phyloP scores from a whole-genome alignment of 1,140 invertebrate species.

The Babylonia areolata region DNA sequence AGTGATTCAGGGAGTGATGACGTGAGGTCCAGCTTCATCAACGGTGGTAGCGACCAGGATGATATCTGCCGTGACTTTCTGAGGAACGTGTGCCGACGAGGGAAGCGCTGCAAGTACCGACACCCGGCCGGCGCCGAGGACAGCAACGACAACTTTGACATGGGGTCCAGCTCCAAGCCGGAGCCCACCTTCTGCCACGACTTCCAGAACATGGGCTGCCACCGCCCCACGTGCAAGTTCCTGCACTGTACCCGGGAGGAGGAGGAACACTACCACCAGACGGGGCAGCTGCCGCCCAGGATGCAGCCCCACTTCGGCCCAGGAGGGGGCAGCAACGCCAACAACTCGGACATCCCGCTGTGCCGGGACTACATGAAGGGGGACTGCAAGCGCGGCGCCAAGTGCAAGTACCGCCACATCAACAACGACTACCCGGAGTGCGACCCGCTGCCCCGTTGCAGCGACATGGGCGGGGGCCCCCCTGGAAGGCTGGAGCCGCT shows the following conservation, averaged over 20 bases:
- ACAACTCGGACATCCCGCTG: slow-evolving; percentile 78
- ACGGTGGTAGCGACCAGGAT: slow-evolving; percentile 62
- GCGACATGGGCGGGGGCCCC: neutral
- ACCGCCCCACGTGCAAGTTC: slow-evolving; percentile 82
- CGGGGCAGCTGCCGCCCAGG: slow-evolving; percentile 68
- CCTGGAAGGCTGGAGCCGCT: neutral
- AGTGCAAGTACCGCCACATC: slow-evolving; percentile 73
- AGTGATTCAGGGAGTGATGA: slow-evolving; percentile 71
- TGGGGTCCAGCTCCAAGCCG: slow-evolving; percentile 71
- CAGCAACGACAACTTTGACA: neutral
- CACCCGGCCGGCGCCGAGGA: slow-evolving; percentile 57
- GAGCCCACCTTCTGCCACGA: slow-evolving; percentile 87
- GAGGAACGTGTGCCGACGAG: slow-evolving; percentile 84
- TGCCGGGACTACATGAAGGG: slow-evolving; percentile 88
- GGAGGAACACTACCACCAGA: slow-evolving; percentile 83
- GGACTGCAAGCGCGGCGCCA: slow-evolving; percentile 80
- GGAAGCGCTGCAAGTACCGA: slow-evolving; percentile 84
- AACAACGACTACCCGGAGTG: slow-evolving; percentile 44
- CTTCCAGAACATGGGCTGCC: slow-evolving; percentile 83
- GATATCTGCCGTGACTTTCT: slow-evolving; percentile 80
- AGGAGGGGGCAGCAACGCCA: slow-evolving; percentile 57
- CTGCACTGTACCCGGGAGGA: slow-evolving; percentile 87
- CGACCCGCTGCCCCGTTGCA: slow-evolving; percentile 25
- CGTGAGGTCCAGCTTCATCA: slow-evolving; percentile 13
- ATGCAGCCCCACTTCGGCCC: slow-evolving; percentile 57